phyloP scores from a whole-genome alignment of 1,140 invertebrate genomes.

The Drosophila nasuta region DNA sequence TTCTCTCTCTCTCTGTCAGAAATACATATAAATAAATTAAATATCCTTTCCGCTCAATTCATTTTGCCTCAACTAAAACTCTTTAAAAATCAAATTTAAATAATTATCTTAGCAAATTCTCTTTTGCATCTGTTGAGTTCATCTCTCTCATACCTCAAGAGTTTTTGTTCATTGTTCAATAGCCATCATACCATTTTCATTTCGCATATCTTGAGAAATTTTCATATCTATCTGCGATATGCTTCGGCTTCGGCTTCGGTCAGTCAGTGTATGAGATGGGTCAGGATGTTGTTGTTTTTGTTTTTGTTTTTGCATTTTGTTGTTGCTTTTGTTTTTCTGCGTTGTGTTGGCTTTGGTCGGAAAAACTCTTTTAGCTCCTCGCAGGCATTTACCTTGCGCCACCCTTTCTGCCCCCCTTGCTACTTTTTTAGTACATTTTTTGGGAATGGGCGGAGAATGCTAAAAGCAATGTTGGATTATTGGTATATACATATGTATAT shows the following conservation, averaged over 20 bases:
- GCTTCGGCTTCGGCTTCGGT: conserved; percentile 14
- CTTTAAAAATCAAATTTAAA: background rate
- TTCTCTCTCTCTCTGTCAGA: too few species aligned
- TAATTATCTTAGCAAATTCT: background rate
- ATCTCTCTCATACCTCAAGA: conserved; percentile 11
- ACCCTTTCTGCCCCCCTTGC: background rate
- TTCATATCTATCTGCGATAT: conserved; percentile 26
- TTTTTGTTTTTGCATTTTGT: conserved; percentile 2
- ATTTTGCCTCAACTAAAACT: background rate
- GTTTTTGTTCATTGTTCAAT: conserved; percentile 17
- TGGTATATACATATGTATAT: conserved; percentile 29
- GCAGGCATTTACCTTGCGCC: conserved; percentile 4
- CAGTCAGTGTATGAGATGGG: conserved; percentile 30
- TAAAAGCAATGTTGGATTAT: conserved; percentile 76
- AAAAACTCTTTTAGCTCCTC: conserved; percentile 21
- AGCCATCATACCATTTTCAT: conserved; percentile 19
- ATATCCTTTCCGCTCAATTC: background rate
- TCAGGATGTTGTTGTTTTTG: background rate
- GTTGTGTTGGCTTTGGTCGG: conserved; percentile 7
- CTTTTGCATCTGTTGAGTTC: conserved; percentile 2
- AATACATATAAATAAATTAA: background rate
- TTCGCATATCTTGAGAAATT: conserved; percentile 23
- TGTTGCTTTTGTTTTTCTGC: conserved; percentile 7
- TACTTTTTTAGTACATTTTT: conserved; percentile 13
- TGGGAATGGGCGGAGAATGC: conserved; percentile 37